phyloP scores from a whole-genome alignment of 2,797 vertebrate species.

The Bovichtus diacanthus region DNA sequence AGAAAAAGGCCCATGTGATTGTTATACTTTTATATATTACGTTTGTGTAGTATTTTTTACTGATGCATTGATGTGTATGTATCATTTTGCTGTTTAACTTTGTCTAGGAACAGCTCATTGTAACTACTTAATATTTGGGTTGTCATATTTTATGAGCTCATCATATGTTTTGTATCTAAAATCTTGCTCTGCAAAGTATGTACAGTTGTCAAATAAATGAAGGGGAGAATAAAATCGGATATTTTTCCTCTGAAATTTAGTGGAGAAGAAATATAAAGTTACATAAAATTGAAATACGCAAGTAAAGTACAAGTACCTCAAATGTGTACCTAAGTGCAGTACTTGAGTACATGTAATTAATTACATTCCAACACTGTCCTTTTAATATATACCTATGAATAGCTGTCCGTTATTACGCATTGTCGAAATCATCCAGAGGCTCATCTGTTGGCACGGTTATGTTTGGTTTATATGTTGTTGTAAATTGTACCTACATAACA shows the following conservation, averaged over 20 bases:
- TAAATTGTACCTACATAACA: slow-evolving; percentile 1
- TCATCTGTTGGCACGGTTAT: background rate
- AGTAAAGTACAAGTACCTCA: background rate
- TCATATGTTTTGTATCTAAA: background rate
- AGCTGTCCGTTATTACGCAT: slow-evolving; percentile 38
- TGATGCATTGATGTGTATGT: background rate
- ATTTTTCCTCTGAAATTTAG: background rate
- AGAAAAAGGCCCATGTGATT: background rate
- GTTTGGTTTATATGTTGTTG: slow-evolving; percentile 5
- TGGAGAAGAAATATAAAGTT: background rate
- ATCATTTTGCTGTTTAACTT: background rate
- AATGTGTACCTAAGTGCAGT: background rate
- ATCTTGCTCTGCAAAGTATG: background rate
- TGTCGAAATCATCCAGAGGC: background rate
- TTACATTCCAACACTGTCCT: background rate
- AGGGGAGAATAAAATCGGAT: background rate
- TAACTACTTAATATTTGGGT: background rate
- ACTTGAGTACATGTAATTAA: background rate
- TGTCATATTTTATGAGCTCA: background rate
- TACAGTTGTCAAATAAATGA: background rate
- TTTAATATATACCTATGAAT: background rate
- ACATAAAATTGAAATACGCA: background rate
- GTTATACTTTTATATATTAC: background rate
- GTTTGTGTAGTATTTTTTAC: background rate
- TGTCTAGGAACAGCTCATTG: background rate